Evolutionary conservation across 2,888 invertebrate genomes (phyloP), one percentile per base, ranked within the genome.

Genomic region (Eristalis arbustorum): DNA sequence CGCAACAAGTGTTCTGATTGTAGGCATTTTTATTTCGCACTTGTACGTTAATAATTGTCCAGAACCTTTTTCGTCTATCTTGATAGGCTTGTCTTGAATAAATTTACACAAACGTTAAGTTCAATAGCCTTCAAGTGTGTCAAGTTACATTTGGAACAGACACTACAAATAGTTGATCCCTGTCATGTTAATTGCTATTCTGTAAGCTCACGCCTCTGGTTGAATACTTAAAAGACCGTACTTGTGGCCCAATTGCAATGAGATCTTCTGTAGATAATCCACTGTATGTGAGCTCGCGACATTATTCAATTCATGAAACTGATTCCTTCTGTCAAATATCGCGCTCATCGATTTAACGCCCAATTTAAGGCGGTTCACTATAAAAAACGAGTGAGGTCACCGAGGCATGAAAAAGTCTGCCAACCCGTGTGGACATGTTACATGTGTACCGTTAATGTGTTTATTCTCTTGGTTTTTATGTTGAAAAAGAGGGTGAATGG

Each of bases 321-420:
- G 49, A 49, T 18, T 18, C 6, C 59, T 37, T 61, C 31, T 22
- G n/a, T 23, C 23, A 10, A 42, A 42, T 42, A 23, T 34, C 11
- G 40, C 10, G 23, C 6, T 49, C 34, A 69, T 63, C 69, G 40
- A 77, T 63, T 77, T 77, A 40, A 77, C 69, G 77, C 63, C 69
- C 77, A 77, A 69, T 77, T 77, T 69, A 22, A 13, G 25, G 25
- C 37, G 23, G 13, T 37, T n/a, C 28, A 8, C 75, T 56, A 67
- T 40, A 59, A 40, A 59, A 59, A 40, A 61, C 18, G 62, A 76
- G 34, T 3, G 62, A 49, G 68, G 61, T 76, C 69, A 63, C 56
- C 49, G 37, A 69, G 56, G 63, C 77, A 57, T 63, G 57, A 77
- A 77, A 57, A 66, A n/a, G 25, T 69, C 56, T 63, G 37, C 13